phyloP scores from a whole-genome alignment of 1,140 invertebrate genomes.

The Dinoponera quadriceps region DNA sequence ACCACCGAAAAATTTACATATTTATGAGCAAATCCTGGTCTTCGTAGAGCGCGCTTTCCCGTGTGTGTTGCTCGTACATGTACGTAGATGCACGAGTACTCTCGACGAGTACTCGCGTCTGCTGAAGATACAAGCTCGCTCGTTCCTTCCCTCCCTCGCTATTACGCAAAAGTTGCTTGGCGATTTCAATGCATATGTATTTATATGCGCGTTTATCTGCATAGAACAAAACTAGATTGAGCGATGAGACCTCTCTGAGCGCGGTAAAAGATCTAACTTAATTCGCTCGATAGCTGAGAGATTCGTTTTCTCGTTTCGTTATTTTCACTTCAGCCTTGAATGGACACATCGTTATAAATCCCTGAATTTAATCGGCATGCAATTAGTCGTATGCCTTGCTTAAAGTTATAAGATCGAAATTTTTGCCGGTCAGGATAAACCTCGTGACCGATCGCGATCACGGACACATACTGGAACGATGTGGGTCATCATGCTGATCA shows the following conservation, averaged over 20 bases:
- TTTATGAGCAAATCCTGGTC: slow-evolving; percentile 44
- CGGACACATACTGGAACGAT: slow-evolving; percentile 1
- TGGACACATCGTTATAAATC: not conserved
- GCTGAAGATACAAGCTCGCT: slow-evolving; percentile 19
- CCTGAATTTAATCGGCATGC: not conserved
- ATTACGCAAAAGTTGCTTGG: slow-evolving; percentile 22
- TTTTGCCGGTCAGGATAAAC: not conserved
- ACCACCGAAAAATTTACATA: slow-evolving; percentile 34
- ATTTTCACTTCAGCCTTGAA: no score
- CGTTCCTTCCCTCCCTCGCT: not conserved
- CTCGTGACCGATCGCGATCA: slow-evolving; percentile 65
- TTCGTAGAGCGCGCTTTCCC: not conserved
- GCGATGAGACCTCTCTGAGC: not conserved
- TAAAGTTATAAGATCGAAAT: no score
- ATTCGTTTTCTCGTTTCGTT: not conserved
- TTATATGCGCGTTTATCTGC: slow-evolving; percentile 21
- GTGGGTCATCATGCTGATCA: not conserved
- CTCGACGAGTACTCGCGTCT: not conserved
- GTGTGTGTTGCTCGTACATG: slow-evolving; percentile 6
- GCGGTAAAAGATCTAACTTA: not conserved
- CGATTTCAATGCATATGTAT: slow-evolving; percentile 10
- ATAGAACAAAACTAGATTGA: not conserved
- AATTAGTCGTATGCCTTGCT: no score
- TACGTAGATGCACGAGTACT: slow-evolving; percentile 1
- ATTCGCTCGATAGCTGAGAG: not conserved